Percentiles rank a stretch among this genome's conserved stretches.
These are phyloP conservation scores for Vimba vimba DNA, from an alignment of 2,113 vertebrate genomes.

Conservation along the genomic window DNA sequence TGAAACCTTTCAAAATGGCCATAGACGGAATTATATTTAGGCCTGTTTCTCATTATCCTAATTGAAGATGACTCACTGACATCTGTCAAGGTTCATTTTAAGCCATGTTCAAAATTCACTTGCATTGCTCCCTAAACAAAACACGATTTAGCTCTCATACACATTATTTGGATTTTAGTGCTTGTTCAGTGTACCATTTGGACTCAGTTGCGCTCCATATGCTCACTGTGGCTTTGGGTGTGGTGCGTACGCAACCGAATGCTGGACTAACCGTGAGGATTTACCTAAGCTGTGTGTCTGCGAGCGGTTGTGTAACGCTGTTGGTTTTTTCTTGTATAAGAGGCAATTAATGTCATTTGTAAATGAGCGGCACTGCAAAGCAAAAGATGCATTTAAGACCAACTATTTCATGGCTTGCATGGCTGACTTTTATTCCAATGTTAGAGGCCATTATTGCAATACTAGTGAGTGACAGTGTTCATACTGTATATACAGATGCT, in stretches of 20 bases:
- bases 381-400: background rate
- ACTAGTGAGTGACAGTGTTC: background rate
- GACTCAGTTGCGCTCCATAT: constrained; percentile 36
- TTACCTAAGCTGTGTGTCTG: constrained; percentile 33
- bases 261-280: constrained; percentile 15
- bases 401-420: background rate
- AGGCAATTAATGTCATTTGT: background rate
- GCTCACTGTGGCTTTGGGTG: constrained; percentile 47
- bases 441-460: background rate
- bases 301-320: background rate
- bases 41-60: constrained; percentile 33
- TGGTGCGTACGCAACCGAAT: constrained; percentile 46
- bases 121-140: background rate
- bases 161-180: background rate
- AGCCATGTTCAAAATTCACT: background rate
- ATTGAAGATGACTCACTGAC: constrained; percentile 41
- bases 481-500: background rate
- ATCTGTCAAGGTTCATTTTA: constrained; percentile 34
- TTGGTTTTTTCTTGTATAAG: constrained; percentile 7
- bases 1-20: background rate
- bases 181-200: constrained; percentile 20
- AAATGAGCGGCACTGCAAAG: background rate
- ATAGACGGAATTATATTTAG: background rate
- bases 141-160: background rate
- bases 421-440: background rate